A percentile compares a stretch with the other conserved stretches of the same genome.
Evolutionary conservation across 2,888 invertebrate genomes (phyloP).

Genomic region (Podotricha telesiphe): DNA sequence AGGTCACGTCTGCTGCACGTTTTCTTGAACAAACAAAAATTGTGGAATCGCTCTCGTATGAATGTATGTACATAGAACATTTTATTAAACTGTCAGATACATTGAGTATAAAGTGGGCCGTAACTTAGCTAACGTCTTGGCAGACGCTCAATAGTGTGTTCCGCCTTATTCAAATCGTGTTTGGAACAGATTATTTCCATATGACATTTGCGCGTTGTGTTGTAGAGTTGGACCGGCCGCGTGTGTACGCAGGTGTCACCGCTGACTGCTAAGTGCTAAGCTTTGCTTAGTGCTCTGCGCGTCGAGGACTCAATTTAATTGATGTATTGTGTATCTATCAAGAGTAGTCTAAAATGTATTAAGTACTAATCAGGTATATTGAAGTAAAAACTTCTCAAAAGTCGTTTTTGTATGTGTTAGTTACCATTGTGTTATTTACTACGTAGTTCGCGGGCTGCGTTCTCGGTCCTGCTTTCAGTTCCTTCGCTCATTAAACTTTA

Average conservation of each 20-base stretch:
- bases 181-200: slow-evolving; percentile 29
- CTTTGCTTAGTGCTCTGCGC: background rate
- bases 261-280: slow-evolving; percentile 3
- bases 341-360: too few species aligned
- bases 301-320: background rate
- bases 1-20: slow-evolving; percentile 29
- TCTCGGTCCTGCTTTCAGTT: background rate
- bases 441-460: background rate
- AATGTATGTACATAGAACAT: background rate
- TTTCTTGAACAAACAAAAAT: slow-evolving; percentile 27
- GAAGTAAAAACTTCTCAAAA: background rate
- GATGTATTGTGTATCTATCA: too few species aligned
- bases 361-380: background rate
- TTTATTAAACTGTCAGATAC: slow-evolving; percentile 29
- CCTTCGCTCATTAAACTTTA: slow-evolving; percentile 5
- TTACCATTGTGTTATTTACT: background rate
- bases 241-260: slow-evolving; percentile 25
- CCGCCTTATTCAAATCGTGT: slow-evolving; percentile 26
- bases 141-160: slow-evolving; percentile 26
- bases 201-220: slow-evolving; percentile 28
- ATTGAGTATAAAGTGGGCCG: slow-evolving; percentile 21
- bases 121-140: slow-evolving; percentile 15
- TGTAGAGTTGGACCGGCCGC: background rate
- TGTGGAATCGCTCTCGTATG: background rate
- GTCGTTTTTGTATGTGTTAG: background rate